Percentiles rank a stretch among this genome's conserved stretches.
phyloP scores from a whole-genome alignment of 2,888 invertebrate genomes.

The Latrodectus elegans region DNA sequence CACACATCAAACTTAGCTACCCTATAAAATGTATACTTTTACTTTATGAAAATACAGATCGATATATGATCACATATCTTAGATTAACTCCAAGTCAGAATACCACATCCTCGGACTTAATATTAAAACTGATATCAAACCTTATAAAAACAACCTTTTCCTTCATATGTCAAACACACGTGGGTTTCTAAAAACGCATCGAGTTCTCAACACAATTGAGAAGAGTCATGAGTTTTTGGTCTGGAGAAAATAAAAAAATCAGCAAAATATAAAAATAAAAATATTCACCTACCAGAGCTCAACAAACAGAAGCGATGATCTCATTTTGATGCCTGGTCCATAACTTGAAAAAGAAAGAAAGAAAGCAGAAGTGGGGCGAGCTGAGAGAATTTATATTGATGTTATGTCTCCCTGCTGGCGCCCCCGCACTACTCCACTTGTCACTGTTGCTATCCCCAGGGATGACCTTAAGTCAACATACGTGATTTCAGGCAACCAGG shows the following conservation, averaged over 20 bases:
- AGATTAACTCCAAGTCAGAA: too few relatives aligned
- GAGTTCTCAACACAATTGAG: background rate
- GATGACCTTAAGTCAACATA: constrained; percentile 63
- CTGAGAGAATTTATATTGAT: constrained; percentile 57
- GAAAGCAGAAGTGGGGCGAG: constrained; percentile 15
- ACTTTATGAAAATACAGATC: too few relatives aligned
- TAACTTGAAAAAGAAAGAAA: constrained; percentile 40
- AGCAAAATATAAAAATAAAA: background rate
- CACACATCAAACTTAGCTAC: too few relatives aligned
- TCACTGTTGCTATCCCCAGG: constrained; percentile 55
- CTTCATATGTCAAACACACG: constrained; percentile 14
- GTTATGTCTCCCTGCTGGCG: constrained; percentile 22
- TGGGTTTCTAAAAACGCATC: constrained; percentile 4
- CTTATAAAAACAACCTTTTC: background rate
- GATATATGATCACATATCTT: too few relatives aligned
- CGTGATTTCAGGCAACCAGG: constrained; percentile 52
- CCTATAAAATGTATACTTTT: too few relatives aligned
- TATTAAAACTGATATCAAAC: too few relatives aligned
- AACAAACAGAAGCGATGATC: constrained; percentile 50
- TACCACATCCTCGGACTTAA: too few relatives aligned
- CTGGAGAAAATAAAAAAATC: background rate
- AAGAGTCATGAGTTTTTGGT: background rate
- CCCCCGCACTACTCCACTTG: constrained; percentile 50
- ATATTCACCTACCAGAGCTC: constrained; percentile 45
- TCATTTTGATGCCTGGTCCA: constrained; percentile 42